Evolutionary conservation across 2,113 vertebrate genomes (phyloP), one percentile per base, ranked within the genome.

Genomic region (Gnathonemus echidnorhynchus): DNA sequence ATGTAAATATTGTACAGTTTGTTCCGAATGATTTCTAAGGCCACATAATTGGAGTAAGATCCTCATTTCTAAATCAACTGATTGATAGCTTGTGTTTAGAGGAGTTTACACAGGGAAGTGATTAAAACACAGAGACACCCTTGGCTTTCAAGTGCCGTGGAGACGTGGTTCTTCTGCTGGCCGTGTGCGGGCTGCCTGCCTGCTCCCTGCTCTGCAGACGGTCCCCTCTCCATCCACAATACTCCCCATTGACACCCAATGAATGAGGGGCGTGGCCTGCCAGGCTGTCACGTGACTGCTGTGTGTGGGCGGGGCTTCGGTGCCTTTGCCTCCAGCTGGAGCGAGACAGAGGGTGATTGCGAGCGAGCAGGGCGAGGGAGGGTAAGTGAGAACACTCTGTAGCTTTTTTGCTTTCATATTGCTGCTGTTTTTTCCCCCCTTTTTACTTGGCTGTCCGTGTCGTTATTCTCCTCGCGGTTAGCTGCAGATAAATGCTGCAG

Each of bases 241-340:
- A 90, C 93, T 94, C 80, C 91, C 90, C 92, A 92, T 93, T 94
- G 90, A 95, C 91, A 92, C 92, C 92, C 92, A 94, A 83, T 94
- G 95, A 95, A 95, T 94, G 93, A 94, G 95, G 94, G 94, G 93
- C 93, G 95, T 95, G 94, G 90, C 92, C 89, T 93, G 91, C 92
- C 92, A 94, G 91, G 93, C 93, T 94, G 92, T 96, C 96, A 96
- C 89, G 83, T 96, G 95, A 95, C 93, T 0, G 0, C 86, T 2
- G 27, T 15, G 7, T 42, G 93, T 91, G 94, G 95, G 96, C 83
- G 94, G 93, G 94, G 94, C 90, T 92, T 62, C 31, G 89, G 94
- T 91, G 92, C 91, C 91, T 92, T 92, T 91, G 42, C 89, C 91
- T 93, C 93, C 94, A 95, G 95, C 95, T 96, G 94, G 90, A 94